Evolutionary conservation across 2,113 vertebrate genomes (phyloP), one percentile per base, ranked within the genome.

Genomic region (Chauna torquata): DNA sequence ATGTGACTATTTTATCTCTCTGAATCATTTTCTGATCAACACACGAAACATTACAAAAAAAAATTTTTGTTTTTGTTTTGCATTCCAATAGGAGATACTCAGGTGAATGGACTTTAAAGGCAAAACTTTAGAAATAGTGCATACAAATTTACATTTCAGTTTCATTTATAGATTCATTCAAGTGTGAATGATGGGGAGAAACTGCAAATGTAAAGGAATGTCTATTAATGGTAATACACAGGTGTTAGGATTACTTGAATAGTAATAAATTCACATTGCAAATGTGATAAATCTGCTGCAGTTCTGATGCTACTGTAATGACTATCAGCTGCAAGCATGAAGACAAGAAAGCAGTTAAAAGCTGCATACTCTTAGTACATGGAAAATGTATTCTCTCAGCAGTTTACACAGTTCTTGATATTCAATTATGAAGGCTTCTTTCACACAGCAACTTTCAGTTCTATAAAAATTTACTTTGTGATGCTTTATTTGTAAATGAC

Each of bases 181-280:
- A 23, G 75, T 84, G 82, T 81, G 91, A 91, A 91, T 50, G 81
- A 82, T 49, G 8, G 42, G 24, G 27, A 2, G 8, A 92, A 91
- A 45, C 50, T 75, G 64, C 71, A 81, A 86, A 93, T 86, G 27
- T 90, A 95, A 82, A 36, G 23, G 59, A 68, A 94, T 68, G 61
- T 42, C 72, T 95, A 91, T 82, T 92, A 94, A 91, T 88, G 68
- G 76, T 71, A 76, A 95, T 57, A 59, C 89, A 91, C 96, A 97
- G 95, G 96, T 95, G 95, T 34, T 92, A 70, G 69, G 61, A 94
- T 85, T 92, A 88, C 81, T 92, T 90, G 76, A 92, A 94, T 88
- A 10, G 82, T 74, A 77, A 96, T 96, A 97, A 93, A 97, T 97
- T 95, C 95, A 92, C 89, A 96, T 95, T 96, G 92, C 94, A 96